Percentiles rank a stretch among this genome's conserved stretches.
Conservation (phyloP, 2,888 invertebrate genomes). For the Caenorhabditis zanzibari region DNA sequence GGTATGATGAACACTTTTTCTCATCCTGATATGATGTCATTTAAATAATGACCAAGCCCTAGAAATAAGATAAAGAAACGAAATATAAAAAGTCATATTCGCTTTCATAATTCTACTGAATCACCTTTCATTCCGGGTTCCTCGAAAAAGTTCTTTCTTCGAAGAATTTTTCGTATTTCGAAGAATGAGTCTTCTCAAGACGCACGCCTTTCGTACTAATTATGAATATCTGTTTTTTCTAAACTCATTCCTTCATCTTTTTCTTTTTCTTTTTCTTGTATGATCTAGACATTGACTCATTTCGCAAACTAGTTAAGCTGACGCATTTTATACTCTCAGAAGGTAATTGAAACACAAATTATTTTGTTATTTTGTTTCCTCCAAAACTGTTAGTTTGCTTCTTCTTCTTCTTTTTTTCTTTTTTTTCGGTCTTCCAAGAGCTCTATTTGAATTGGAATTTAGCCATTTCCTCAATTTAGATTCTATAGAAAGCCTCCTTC, state of each 20-base stretch:
- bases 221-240: constrained; percentile 34
- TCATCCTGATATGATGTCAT: constrained; percentile 41
- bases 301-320: constrained; percentile 8
- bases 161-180: constrained; percentile 13
- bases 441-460: neutral
- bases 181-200: constrained; percentile 1
- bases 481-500: no score
- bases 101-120: constrained; percentile 38
- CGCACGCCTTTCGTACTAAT: constrained; percentile 21
- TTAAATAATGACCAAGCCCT: constrained; percentile 11
- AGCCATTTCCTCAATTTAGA: neutral
- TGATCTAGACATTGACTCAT: constrained; percentile 33
- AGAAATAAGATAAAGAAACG: constrained; percentile 14
- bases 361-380: neutral
- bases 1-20: neutral
- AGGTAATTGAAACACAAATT: neutral
- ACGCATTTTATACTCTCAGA: neutral
- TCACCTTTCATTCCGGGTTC: constrained; percentile 27
- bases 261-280: neutral
- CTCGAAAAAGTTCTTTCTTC: constrained; percentile 20
- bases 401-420: neutral
- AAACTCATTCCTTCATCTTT: constrained; percentile 3
- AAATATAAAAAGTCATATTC: constrained; percentile 28
- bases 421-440: neutral
- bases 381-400: neutral